Conservation (phyloP, 2,797 vertebrate species). For the Notoglanidium macrostoma region DNA sequence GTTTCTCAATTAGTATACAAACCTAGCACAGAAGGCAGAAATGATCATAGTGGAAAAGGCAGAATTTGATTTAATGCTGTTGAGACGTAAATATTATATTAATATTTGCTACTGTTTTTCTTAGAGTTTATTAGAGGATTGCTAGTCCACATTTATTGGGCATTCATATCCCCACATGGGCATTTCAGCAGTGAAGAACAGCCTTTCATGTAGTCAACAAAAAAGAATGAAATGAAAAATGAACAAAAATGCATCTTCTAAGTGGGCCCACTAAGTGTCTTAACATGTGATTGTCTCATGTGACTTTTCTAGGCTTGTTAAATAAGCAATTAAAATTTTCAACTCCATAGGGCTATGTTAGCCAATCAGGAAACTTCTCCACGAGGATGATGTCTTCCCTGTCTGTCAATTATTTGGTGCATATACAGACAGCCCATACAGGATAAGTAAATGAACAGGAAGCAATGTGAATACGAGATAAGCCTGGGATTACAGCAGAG, state of each 20-base stretch:
- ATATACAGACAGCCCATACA: not conserved
- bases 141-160: not conserved
- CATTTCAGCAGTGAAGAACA: not conserved
- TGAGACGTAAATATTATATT: not conserved
- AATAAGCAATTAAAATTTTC: not conserved
- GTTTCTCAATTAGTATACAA: not conserved
- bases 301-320: not conserved
- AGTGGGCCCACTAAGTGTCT: not conserved
- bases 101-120: not conserved
- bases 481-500: constrained; percentile 22
- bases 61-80: not conserved
- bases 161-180: not conserved
- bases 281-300: not conserved
- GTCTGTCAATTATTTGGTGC: not conserved
- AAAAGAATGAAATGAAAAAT: not conserved
- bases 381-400: not conserved
- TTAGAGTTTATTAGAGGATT: not conserved
- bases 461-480: constrained; percentile 17
- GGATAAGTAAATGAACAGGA: constrained; percentile 29
- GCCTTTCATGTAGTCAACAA: not conserved
- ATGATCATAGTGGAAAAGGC: not conserved
- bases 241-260: not conserved
- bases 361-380: constrained; percentile 2
- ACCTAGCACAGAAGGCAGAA: not conserved
- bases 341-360: not conserved